Evolutionary conservation across 2,113 vertebrate species (phyloP).

Genomic region (Leuciscus idus): DNA sequence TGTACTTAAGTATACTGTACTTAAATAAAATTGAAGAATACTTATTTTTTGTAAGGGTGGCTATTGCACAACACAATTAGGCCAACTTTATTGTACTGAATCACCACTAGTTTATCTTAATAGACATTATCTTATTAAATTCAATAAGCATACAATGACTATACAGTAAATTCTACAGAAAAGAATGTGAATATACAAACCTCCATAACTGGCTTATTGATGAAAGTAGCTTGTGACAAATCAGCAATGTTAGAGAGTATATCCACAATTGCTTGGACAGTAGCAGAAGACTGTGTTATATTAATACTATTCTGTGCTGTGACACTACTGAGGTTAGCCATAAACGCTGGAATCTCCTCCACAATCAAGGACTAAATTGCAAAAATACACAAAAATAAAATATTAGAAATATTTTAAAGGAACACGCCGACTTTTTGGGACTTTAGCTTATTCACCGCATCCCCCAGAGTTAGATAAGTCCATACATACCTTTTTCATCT

Average conservation of each 20-base stretch:
- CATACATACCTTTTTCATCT: no score
- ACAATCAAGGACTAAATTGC: conserved; percentile 56
- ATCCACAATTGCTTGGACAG: conserved; percentile 61
- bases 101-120: not conserved
- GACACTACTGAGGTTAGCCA: not conserved
- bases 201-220: conserved; percentile 47
- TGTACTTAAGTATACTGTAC: no score
- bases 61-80: not conserved
- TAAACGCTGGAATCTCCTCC: conserved; percentile 42
- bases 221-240: not conserved
- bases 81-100: not conserved
- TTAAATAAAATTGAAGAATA: not conserved
- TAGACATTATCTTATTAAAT: not conserved
- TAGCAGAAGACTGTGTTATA: conserved; percentile 56
- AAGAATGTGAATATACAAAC: conserved; percentile 52
- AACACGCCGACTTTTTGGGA: no score
- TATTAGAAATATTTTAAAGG: not conserved
- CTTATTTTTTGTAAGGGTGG: no score
- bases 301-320: not conserved
- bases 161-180: not conserved
- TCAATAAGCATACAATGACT: not conserved
- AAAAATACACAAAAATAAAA: conserved; percentile 3
- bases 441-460: no score
- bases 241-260: conserved; percentile 62
- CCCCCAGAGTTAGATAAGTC: no score